Percentiles rank a stretch among this genome's conserved stretches.
These are phyloP conservation scores for Numenius arquata DNA, from an alignment of 2,113 vertebrate species.

Conservation along the genomic window DNA sequence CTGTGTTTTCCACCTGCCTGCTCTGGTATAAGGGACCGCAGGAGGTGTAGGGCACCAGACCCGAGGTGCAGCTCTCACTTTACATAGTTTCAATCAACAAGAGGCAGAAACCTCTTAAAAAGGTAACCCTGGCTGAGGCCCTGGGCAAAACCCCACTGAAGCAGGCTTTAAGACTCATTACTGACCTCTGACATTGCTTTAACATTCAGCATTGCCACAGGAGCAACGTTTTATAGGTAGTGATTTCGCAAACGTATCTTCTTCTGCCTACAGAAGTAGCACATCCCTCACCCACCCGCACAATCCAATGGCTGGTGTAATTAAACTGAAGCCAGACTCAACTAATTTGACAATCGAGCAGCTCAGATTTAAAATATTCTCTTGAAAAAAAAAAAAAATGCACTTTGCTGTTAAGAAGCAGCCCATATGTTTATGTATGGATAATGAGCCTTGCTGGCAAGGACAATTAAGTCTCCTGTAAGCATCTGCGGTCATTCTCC, in stretches of 20 bases:
- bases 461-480: slow-evolving; percentile 47
- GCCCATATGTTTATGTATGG: slow-evolving; percentile 57
- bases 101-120: neutral
- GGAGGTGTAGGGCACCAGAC: neutral
- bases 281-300: neutral
- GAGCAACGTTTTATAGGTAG: neutral
- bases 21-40: neutral
- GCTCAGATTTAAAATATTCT: slow-evolving; percentile 34
- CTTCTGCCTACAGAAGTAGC: neutral
- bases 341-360: slow-evolving; percentile 47
- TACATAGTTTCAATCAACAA: neutral
- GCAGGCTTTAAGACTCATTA: neutral
- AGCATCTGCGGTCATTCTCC: slow-evolving; percentile 54
- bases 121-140: neutral
- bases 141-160: neutral
- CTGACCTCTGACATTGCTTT: neutral
- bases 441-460: slow-evolving; percentile 63
- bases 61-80: neutral
- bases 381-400: neutral
- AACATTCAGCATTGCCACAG: no score
- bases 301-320: neutral
- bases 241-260: neutral
- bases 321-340: slow-evolving; percentile 37
- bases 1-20: neutral
- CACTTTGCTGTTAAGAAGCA: slow-evolving; percentile 33